Evolutionary conservation across 2,888 invertebrate species (phyloP).

Genomic region (Oscheius myriophilus): DNA sequence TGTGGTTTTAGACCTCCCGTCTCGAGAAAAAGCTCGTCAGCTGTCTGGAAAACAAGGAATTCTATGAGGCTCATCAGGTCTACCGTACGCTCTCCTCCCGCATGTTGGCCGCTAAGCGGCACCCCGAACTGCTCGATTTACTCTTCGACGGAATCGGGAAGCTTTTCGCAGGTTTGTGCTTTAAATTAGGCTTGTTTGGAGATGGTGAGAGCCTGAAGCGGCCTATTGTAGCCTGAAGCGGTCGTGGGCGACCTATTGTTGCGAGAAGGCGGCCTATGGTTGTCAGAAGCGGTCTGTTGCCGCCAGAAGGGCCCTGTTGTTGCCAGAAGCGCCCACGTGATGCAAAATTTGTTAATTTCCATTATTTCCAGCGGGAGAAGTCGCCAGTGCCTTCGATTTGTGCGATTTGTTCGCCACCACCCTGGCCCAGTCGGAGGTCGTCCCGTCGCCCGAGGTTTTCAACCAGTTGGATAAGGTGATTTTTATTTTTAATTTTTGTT

Average conservation of each 20-base stretch:
- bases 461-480: constrained; percentile 17
- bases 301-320: no score
- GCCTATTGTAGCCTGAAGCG: no score
- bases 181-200: background rate
- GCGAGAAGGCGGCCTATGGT: no score
- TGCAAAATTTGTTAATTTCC: no score
- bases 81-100: constrained; percentile 58
- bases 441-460: constrained; percentile 20
- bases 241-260: no score
- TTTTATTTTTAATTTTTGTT: background rate
- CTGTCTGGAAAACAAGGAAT: constrained; percentile 51
- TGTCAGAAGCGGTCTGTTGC: no score
- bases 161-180: constrained; percentile 34
- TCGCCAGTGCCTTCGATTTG: constrained; percentile 35
- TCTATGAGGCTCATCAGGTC: constrained; percentile 65
- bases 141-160: constrained; percentile 41
- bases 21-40: constrained; percentile 33
- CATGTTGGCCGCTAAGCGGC: constrained; percentile 35
- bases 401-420: constrained; percentile 34
- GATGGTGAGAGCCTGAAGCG: background rate
- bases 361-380: constrained; percentile 23
- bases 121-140: constrained; percentile 42
- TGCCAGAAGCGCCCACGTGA: no score
- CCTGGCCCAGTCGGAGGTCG: constrained; percentile 12
- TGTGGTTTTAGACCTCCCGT: constrained; percentile 15